These are phyloP conservation scores for Tapera naevia DNA, from an alignment of 2,797 vertebrate species.

Conservation along the genomic window DNA sequence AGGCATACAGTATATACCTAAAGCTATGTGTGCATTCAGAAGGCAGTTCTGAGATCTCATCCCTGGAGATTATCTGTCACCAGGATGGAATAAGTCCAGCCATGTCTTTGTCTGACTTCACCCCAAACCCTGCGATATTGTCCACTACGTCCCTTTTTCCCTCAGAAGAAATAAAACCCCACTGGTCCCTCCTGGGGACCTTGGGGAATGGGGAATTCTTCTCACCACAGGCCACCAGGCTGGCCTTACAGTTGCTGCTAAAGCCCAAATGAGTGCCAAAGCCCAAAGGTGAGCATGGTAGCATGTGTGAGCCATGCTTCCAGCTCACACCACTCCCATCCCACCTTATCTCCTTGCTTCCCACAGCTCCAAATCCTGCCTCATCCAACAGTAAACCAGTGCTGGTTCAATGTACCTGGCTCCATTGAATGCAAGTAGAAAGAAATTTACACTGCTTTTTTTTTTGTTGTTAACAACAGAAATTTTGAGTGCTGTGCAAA, in stretches of 20 bases:
- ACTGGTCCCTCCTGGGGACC: not conserved
- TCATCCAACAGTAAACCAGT: not conserved
- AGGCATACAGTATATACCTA: no score
- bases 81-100: not conserved
- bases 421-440: not conserved
- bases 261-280: no score
- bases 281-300: not conserved
- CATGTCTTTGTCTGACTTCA: not conserved
- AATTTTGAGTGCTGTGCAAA: not conserved
- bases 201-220: not conserved
- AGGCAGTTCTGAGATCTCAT: not conserved
- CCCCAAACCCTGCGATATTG: not conserved
- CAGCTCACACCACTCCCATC: not conserved
- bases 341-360: not conserved
- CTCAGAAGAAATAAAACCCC: not conserved
- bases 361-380: not conserved
- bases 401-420: not conserved
- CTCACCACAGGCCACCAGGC: not conserved
- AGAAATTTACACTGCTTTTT: not conserved
- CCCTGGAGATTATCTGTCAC: not conserved
- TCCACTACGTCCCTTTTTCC: not conserved
- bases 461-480: not conserved
- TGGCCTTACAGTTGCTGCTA: not conserved
- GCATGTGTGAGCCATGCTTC: fast-evolving
- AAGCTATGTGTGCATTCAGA: not conserved